These are phyloP conservation scores for Drymonia ruficornis DNA, from an alignment of 2,888 invertebrate genomes.

Conservation along the genomic window DNA sequence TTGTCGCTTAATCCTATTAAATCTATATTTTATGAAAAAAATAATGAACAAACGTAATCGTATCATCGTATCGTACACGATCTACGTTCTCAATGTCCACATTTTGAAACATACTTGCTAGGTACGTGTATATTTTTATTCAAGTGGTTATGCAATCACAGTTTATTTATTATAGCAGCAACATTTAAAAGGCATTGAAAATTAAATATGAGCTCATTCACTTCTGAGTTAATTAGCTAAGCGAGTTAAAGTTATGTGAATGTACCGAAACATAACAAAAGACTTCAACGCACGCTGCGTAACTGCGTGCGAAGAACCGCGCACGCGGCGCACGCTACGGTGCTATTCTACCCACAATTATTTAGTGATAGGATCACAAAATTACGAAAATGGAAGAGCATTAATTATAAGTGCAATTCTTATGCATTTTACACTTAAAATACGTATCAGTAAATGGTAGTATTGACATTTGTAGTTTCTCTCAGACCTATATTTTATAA, in stretches of 20 bases:
- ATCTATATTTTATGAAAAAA: conserved; percentile 19
- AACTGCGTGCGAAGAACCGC: conserved; percentile 31
- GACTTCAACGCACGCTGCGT: conserved; percentile 65
- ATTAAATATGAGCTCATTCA: conserved; percentile 19
- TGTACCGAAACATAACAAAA: conserved; percentile 50
- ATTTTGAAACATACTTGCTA: conserved; percentile 11
- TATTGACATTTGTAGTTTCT: background rate
- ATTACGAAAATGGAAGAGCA: too few relatives aligned
- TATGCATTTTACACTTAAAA: too few relatives aligned
- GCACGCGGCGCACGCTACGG: conserved; percentile 20
- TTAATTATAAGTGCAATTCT: too few relatives aligned
- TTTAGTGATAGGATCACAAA: too few relatives aligned
- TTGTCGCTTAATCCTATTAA: conserved; percentile 36
- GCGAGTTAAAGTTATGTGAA: conserved; percentile 20
- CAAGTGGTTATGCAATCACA: conserved; percentile 30
- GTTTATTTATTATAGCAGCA: conserved; percentile 26
- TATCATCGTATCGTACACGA: conserved; percentile 7
- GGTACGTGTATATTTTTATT: conserved; percentile 24
- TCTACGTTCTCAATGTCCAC: conserved; percentile 10
- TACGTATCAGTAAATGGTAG: too few relatives aligned
- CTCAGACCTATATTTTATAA: too few relatives aligned
- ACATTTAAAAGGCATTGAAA: conserved; percentile 17
- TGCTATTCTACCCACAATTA: background rate
- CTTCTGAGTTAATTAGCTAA: conserved; percentile 16
- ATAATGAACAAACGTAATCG: conserved; percentile 2